A percentile compares a stretch with the other conserved stretches of the same genome.
These are phyloP conservation scores for Orchesella cincta DNA, from an alignment of 1,140 invertebrate genomes.

Conservation along the genomic window DNA sequence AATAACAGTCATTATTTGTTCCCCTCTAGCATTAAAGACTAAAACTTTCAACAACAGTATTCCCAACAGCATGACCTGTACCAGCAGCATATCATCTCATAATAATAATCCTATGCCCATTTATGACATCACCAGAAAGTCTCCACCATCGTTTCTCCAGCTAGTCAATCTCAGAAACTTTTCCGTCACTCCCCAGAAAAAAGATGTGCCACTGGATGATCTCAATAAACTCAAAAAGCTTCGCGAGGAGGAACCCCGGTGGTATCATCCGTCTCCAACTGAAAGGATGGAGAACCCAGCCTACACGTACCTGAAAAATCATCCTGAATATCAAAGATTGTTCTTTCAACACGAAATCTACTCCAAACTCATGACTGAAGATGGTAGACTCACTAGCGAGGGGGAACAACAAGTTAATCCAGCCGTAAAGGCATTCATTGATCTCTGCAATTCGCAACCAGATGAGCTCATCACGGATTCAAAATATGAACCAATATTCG, in stretches of 20 bases:
- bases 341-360: conserved; percentile 13
- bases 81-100: too few relatives aligned
- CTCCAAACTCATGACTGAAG: background rate
- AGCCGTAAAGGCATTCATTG: conserved; percentile 1
- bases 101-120: too few relatives aligned
- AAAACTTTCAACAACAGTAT: too few relatives aligned
- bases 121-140: too few relatives aligned
- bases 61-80: too few relatives aligned
- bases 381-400: background rate
- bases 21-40: too few relatives aligned
- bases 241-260: background rate
- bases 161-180: too few relatives aligned
- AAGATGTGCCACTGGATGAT: background rate
- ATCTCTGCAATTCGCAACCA: background rate
- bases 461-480: conserved; percentile 1
- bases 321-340: conserved; percentile 17
- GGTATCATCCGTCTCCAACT: conserved; percentile 3
- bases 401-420: background rate
- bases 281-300: background rate
- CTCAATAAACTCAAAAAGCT: background rate
- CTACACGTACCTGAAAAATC: conserved; percentile 25
- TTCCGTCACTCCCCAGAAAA: too few relatives aligned
- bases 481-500: background rate
- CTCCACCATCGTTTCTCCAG: too few relatives aligned
- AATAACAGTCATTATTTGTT: too few relatives aligned